These are phyloP conservation scores for Noctilio leporinus DNA, from an alignment of 2,113 vertebrate species.

Conservation along the genomic window DNA sequence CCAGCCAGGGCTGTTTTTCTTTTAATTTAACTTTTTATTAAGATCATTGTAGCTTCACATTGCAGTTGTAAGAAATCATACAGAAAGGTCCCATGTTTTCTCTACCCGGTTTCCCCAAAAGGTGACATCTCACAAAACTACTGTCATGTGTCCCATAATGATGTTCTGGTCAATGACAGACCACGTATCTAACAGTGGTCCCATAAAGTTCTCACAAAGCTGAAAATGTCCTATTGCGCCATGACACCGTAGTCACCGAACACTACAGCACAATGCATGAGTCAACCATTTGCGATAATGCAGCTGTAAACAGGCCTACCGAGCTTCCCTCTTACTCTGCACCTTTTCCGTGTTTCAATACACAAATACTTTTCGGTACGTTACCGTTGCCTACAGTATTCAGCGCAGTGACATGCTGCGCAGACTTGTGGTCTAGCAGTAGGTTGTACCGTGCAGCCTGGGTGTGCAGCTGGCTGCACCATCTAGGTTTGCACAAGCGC, in stretches of 20 bases:
- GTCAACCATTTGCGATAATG: neutral
- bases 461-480: neutral
- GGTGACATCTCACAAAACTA: neutral
- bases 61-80: neutral
- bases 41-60: neutral
- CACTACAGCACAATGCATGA: neutral
- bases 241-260: neutral
- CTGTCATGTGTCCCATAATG: neutral
- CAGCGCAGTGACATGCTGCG: neutral
- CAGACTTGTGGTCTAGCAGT: neutral
- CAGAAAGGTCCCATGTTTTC: neutral
- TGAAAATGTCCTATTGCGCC: neutral
- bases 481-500: neutral
- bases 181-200: neutral
- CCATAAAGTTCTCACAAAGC: neutral
- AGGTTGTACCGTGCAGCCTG: neutral
- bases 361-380: neutral
- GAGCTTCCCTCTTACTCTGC: neutral
- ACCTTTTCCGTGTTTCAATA: neutral
- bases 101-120: neutral
- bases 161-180: neutral
- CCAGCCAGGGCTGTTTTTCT: neutral
- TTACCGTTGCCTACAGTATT: neutral
- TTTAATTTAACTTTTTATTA: constrained; percentile 20
- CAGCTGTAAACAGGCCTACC: neutral